These are phyloP conservation scores for Marasmarcha lunaedactyla DNA, from an alignment of 2,888 invertebrate species.

Conservation along the genomic window DNA sequence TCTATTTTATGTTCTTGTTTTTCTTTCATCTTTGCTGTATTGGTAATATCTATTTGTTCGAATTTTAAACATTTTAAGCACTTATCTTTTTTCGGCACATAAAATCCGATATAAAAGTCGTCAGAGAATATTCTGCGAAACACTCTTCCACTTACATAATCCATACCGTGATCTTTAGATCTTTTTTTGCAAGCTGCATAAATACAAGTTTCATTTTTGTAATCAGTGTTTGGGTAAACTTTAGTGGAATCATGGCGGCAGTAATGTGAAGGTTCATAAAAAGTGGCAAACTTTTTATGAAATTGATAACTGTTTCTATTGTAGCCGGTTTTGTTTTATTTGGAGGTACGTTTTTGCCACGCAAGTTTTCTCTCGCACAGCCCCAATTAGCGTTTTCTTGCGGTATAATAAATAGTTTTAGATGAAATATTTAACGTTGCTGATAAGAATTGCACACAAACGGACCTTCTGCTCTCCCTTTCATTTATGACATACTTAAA, in stretches of 20 bases:
- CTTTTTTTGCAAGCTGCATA: conserved; percentile 14
- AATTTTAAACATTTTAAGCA: conserved; percentile 13
- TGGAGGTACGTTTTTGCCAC: conserved; percentile 14
- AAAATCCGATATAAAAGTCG: conserved; percentile 17
- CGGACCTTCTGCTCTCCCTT: conserved; percentile 12
- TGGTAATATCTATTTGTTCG: conserved; percentile 1
- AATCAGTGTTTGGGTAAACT: conserved; percentile 10
- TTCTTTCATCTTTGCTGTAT: background rate
- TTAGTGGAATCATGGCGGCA: conserved; percentile 11
- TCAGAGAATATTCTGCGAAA: conserved; percentile 16
- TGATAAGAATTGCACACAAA: conserved; percentile 13
- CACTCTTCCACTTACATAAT: conserved; percentile 14
- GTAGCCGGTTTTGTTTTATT: conserved; percentile 11
- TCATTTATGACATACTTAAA: conserved; percentile 14
- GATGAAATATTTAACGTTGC: conserved; percentile 11
- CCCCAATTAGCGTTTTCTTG: conserved; percentile 6
- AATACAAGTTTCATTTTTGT: conserved; percentile 11
- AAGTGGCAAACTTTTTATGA: conserved; percentile 15
- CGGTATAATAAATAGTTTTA: conserved; percentile 11
- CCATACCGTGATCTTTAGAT: conserved; percentile 5
- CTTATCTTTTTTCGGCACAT: conserved; percentile 18
- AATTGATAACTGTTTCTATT: conserved; percentile 8
- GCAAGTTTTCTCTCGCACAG: conserved; percentile 11
- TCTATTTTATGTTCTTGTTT: conserved; percentile 4
- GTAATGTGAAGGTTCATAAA: conserved; percentile 19